A percentile compares a stretch with the other conserved stretches of the same genome.
Evolutionary conservation across 2,888 invertebrate species (phyloP).

Genomic region (Trachelus tabidus): DNA sequence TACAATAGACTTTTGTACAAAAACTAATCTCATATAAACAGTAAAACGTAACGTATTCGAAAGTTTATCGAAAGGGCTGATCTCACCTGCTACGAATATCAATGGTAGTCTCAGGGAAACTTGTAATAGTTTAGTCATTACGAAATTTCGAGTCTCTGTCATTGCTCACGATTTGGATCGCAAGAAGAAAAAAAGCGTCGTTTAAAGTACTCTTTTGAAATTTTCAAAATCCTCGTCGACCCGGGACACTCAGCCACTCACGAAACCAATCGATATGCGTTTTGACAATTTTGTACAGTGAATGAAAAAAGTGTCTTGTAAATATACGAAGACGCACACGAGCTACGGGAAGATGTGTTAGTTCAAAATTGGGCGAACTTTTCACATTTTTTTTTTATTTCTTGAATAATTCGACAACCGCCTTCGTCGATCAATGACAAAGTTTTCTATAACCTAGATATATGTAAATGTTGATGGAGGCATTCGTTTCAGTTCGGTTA

Average conservation of each 20-base stretch:
- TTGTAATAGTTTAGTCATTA: not conserved
- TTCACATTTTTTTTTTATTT: not conserved
- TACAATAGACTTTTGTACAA: conserved; percentile 60
- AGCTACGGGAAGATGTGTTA: conserved; percentile 3
- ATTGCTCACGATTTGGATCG: not conserved
- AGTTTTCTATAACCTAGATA: not conserved
- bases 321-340: not conserved
- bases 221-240: not conserved
- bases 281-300: conserved; percentile 32
- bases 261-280: not conserved
- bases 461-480: not conserved
- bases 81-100: not conserved
- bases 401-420: not conserved
- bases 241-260: not conserved
- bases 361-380: not conserved
- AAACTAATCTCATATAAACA: conserved; percentile 55
- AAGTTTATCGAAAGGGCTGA: not conserved
- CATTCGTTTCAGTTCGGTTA: not conserved
- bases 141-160: not conserved
- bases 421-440: not conserved
- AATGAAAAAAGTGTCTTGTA: conserved; percentile 24
- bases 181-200: not conserved
- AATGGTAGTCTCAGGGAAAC: not conserved
- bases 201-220: not conserved
- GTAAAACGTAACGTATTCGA: conserved; percentile 32